Evolutionary conservation across 2,888 invertebrate genomes (phyloP).

Genomic region (Acleris emargana): DNA sequence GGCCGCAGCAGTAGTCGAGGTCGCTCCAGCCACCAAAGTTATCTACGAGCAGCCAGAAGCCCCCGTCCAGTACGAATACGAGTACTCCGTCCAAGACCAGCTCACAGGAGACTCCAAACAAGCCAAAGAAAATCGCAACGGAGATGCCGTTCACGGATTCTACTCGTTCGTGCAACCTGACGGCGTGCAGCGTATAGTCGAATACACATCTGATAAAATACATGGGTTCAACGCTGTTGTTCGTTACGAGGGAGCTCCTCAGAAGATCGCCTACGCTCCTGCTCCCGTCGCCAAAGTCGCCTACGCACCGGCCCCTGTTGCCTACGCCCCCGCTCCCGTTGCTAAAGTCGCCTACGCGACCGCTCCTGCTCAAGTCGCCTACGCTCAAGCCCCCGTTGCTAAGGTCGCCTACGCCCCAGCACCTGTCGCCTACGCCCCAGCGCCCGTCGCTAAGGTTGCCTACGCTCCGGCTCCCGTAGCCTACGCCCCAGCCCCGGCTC

Average conservation of each 20-base stretch:
- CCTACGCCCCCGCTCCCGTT: slow-evolving; percentile 40
- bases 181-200: slow-evolving; percentile 44
- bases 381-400: slow-evolving; percentile 33
- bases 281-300: slow-evolving; percentile 40
- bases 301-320: slow-evolving; percentile 36
- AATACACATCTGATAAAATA: slow-evolving; percentile 60
- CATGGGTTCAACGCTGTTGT: slow-evolving; percentile 77
- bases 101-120: slow-evolving; percentile 48
- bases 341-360: slow-evolving; percentile 51
- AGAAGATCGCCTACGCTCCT: slow-evolving; percentile 44
- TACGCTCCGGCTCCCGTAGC: slow-evolving; percentile 49
- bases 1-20: slow-evolving; percentile 52
- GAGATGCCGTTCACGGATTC: slow-evolving; percentile 45
- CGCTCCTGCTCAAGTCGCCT: slow-evolving; percentile 40
- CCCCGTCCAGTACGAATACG: slow-evolving; percentile 34
- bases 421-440: slow-evolving; percentile 35
- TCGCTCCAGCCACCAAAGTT: slow-evolving; percentile 37
- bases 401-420: slow-evolving; percentile 27
- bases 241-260: slow-evolving; percentile 65
- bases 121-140: slow-evolving; percentile 46
- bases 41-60: slow-evolving; percentile 39
- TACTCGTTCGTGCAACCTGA: slow-evolving; percentile 48
- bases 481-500: slow-evolving; percentile 38
- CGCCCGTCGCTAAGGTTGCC: slow-evolving; percentile 50
- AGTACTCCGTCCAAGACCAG: slow-evolving; percentile 42